Percentiles rank a stretch among this genome's conserved stretches.
Conservation (phyloP, 1,140 invertebrate genomes). For the Sminthurides bifidus region DNA sequence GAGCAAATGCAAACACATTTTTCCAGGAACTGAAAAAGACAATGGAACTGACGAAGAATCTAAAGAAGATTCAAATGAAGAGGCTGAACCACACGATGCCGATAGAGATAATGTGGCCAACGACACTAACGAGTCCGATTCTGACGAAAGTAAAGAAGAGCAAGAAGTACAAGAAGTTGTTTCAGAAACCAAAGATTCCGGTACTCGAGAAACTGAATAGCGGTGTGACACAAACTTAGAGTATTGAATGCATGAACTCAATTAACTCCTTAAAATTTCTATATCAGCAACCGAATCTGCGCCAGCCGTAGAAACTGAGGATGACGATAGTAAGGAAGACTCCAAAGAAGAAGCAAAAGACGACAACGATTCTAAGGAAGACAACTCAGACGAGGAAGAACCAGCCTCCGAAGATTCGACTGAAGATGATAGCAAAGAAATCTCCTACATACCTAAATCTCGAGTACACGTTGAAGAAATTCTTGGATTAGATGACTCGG, state of each 20-base stretch:
- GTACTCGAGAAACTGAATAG: too few species aligned
- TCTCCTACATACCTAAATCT: conserved; percentile 40
- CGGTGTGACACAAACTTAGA: neutral
- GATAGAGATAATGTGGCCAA: conserved; percentile 28
- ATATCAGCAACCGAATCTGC: too few species aligned
- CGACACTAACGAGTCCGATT: conserved; percentile 27
- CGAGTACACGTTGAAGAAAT: conserved; percentile 68
- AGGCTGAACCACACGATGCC: conserved; percentile 24
- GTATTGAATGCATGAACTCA: neutral
- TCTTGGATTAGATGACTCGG: conserved; percentile 54
- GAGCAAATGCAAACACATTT: neutral
- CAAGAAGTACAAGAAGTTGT: conserved; percentile 18
- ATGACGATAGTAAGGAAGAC: conserved; percentile 12
- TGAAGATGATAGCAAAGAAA: conserved; percentile 9
- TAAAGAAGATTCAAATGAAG: conserved; percentile 23
- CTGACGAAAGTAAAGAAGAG: conserved; percentile 18
- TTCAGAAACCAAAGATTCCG: conserved; percentile 14
- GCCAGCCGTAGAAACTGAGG: neutral
- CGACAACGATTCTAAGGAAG: conserved; percentile 8
- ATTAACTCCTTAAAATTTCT: too few species aligned
- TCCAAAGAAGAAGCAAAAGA: conserved; percentile 9
- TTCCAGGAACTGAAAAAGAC: neutral
- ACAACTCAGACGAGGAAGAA: conserved; percentile 19
- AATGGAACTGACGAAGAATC: conserved; percentile 20
- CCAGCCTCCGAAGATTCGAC: neutral